Base-by-base conservation (phyloP, 2,888 invertebrate genomes). In the Amphipoea oculea region DNA sequence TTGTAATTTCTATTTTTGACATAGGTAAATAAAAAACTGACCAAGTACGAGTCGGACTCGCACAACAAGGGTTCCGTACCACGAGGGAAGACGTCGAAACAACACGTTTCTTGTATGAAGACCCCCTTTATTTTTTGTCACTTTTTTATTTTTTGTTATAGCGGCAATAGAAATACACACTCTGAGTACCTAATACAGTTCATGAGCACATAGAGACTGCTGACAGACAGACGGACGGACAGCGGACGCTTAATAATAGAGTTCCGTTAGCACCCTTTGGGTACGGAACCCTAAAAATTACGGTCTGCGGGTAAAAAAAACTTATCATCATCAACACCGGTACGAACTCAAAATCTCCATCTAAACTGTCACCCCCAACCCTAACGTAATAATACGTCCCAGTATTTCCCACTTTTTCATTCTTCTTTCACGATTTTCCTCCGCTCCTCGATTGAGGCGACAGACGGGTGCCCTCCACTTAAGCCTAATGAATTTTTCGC, bases 401-500 rank as follows among this genome's bases (percentile, higher is more conserved):
- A n/a, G 36, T 66, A 14, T 0, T 65, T 20, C 1, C 14, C 73
- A 42, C 4, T 54, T 66, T 69, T 60, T 40, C 9, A 29, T 36
- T 40, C 40, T 12, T n/a, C 4, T n/a, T 23, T 51, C 12, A 45
- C 12, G 17, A 84, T 57, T 79, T 42, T 66, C 40, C 74, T 2
- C 20, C 20, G 5, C 62, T 57, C n/a, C 51, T 78, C 75, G 68
- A 80, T 73, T 69, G 63, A 62, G 60, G 73, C 66, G 65, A 72
- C 82, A 70, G 82, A 29, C 74, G 73, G 23, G 70, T 79, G 62
- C 51, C 57, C 68, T 78, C 65, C 72, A 76, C 80, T 83, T 83
- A 85, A 81, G 54, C 77, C 75, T 78, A 85, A 87, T 85, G 78
- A 85, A 74, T 87, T 77, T 83, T 87, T 85, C 67, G 54, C 74